Base-by-base conservation (phyloP, 1,140 invertebrate species). In the Limonius californicus region DNA sequence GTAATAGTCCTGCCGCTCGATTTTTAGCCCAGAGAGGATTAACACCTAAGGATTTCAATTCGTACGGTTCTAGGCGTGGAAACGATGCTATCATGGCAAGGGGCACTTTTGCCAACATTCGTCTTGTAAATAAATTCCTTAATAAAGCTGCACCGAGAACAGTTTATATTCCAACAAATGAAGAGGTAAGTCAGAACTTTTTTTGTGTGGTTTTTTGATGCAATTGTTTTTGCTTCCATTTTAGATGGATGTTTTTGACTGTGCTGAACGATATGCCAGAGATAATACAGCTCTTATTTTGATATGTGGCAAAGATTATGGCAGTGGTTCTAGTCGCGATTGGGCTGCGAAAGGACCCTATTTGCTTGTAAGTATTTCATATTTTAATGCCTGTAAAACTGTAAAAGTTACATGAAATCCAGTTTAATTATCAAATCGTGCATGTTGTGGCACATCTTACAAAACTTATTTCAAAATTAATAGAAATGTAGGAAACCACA, bases 271-370 rank as follows among this genome's bases (percentile, higher is more conserved):
- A 69, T 98, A 93, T 71, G 79, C 73, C 43, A 76, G 79, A 42
- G 90, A 92, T 61, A 82, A 84, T 0, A 85, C 83, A 0, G 83
- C 89, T 0, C 77, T 97, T 8, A 91, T 98, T 16, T 83, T 95
- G 9, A 80, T 99, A 2, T 95, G 94, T 43, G 97, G 97, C 0
- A 98, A 98, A 78, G 96, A 99, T 74, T 99, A 99, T 73, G 97
- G 97, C 0, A 94, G 90, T 6, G 95, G 95, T 3, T 97, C 95
- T 0, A 97, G 94, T 3, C 81, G 97, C 56, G 97, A 98, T 82
- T 96, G 97, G 96, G 97, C 97, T 1, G 97, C 97, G 0, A 99
- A 99, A 77, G 97, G 97, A 66, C 95, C 96, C 0, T 95, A 87
- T 78, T 81, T 99, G 30, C 78, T 96, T 74, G 90, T 91, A 76